phyloP scores from a whole-genome alignment of 2,797 vertebrate genomes.

The Oreortyx pictus region DNA sequence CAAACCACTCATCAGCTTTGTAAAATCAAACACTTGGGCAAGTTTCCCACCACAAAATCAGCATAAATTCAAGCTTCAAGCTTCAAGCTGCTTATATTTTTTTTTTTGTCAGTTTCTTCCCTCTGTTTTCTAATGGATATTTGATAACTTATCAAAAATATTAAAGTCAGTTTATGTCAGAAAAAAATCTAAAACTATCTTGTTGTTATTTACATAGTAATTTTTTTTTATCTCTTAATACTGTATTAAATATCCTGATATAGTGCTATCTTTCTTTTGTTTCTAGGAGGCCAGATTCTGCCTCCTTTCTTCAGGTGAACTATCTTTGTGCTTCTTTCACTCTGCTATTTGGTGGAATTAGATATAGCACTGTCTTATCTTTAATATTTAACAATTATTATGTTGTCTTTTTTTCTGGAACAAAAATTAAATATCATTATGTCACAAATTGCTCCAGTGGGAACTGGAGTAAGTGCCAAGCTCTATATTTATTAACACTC shows the following conservation, averaged over 20 bases:
- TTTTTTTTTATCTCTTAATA: background rate
- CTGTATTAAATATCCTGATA: background rate
- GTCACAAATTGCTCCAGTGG: background rate
- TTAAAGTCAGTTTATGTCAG: background rate
- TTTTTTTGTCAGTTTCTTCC: background rate
- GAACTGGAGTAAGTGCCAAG: background rate
- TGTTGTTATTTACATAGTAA: background rate
- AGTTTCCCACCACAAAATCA: slow-evolving; percentile 9
- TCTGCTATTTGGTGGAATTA: background rate
- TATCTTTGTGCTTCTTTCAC: background rate
- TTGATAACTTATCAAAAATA: background rate
- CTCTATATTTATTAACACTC: background rate
- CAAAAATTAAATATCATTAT: background rate
- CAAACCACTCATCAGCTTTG: slow-evolving; percentile 15
- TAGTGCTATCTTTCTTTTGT: background rate
- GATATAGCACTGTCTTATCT: background rate
- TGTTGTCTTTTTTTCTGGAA: background rate
- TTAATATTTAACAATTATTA: background rate
- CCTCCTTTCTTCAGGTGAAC: background rate
- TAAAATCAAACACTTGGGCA: background rate
- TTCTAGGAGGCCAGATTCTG: background rate
- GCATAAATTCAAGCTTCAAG: background rate
- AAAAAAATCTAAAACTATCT: background rate
- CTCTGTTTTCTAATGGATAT: background rate
- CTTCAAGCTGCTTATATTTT: background rate